A percentile compares a stretch with the other conserved stretches of the same genome.
phyloP scores from a whole-genome alignment of 1,140 invertebrate genomes.

The Telenomus remus region DNA sequence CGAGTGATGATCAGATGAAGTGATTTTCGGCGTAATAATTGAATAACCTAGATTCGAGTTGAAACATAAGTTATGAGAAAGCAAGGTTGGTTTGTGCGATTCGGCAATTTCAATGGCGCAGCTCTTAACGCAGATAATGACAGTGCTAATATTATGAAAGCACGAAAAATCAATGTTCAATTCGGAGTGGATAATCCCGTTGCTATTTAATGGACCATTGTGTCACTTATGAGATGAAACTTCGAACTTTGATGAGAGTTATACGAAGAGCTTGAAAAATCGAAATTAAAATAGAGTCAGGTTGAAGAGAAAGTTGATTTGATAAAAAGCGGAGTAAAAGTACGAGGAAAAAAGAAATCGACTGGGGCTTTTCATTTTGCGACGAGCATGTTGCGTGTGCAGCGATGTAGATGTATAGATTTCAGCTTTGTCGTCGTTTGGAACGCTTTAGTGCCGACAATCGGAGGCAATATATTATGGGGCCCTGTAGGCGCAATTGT shows the following conservation, averaged over 20 bases:
- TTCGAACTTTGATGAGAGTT: too few species aligned
- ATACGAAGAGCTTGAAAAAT: too few species aligned
- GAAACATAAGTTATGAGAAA: constrained; percentile 16
- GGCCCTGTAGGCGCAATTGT: constrained; percentile 15
- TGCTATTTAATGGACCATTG: constrained; percentile 36
- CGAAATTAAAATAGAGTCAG: too few species aligned
- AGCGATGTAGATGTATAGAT: constrained; percentile 10
- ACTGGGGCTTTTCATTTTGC: constrained; percentile 35
- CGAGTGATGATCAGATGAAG: neutral
- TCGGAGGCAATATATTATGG: constrained; percentile 22
- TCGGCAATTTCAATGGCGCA: too few species aligned
- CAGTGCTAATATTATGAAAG: constrained; percentile 54
- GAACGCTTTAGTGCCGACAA: constrained; percentile 11
- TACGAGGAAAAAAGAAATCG: constrained; percentile 25
- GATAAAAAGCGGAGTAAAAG: neutral
- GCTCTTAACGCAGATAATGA: constrained; percentile 53
- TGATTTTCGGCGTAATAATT: constrained; percentile 21
- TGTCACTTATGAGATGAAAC: constrained; percentile 14
- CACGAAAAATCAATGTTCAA: constrained; percentile 25
- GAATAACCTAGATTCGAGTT: constrained; percentile 15
- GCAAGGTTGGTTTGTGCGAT: neutral
- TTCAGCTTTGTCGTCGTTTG: neutral
- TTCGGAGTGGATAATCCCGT: constrained; percentile 11
- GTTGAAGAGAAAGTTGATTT: too few species aligned
- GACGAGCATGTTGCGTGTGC: constrained; percentile 5